These are phyloP conservation scores for Elachura formosa DNA, from an alignment of 2,113 vertebrate genomes.

Conservation along the genomic window DNA sequence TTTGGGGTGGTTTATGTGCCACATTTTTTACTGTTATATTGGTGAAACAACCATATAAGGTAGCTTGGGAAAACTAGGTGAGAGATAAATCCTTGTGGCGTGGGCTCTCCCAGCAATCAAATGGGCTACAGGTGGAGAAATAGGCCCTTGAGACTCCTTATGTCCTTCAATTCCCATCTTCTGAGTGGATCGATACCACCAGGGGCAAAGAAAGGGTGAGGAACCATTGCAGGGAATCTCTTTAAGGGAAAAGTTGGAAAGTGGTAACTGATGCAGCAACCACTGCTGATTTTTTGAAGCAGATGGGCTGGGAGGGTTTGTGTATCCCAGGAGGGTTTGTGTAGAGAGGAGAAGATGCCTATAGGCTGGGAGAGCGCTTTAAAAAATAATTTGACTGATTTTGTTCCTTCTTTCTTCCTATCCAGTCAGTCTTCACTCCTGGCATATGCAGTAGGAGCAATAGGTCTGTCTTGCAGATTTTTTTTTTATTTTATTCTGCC, in stretches of 20 bases:
- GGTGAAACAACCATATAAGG: neutral
- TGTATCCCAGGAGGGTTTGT: neutral
- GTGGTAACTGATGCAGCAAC: neutral
- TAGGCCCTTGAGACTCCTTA: neutral
- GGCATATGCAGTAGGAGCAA: neutral
- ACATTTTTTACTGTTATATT: neutral
- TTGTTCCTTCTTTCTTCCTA: neutral
- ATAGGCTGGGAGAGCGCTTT: neutral
- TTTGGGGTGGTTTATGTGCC: neutral
- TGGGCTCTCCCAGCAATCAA: neutral
- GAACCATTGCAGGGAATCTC: neutral
- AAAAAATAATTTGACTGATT: neutral
- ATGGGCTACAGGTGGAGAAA: neutral
- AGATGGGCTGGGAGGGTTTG: neutral
- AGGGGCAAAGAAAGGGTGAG: neutral
- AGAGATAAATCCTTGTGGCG: neutral
- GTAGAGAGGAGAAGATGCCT: neutral
- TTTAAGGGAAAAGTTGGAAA: neutral
- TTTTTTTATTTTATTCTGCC: neutral
- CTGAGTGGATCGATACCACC: neutral
- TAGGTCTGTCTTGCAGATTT: neutral
- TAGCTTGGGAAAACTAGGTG: neutral
- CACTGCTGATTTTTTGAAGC: neutral
- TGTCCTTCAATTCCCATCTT: neutral
- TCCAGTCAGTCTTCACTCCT: neutral